Conservation (phyloP, 2,888 invertebrate genomes). For the Monochamus alternatus region DNA sequence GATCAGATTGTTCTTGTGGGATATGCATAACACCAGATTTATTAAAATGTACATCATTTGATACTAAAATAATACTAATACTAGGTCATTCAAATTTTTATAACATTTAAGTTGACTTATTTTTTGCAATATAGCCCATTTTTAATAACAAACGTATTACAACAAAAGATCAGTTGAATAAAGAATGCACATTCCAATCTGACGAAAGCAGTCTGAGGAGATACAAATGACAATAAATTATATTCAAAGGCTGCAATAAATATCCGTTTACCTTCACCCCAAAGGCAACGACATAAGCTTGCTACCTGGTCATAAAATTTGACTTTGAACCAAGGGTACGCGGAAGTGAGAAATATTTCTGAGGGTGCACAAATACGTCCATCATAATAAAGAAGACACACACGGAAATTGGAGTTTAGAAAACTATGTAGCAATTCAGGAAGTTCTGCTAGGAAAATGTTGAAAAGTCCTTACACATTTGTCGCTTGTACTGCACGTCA, state of each 20-base stretch:
- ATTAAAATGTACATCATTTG: too few species aligned
- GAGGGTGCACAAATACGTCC: constrained; percentile 1
- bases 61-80: too few species aligned
- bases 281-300: background rate
- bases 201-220: constrained; percentile 14
- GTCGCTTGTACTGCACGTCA: background rate
- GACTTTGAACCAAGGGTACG: constrained; percentile 2
- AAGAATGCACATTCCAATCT: background rate
- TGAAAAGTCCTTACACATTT: background rate
- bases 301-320: constrained; percentile 6
- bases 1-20: too few species aligned
- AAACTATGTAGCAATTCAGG: background rate
- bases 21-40: too few species aligned
- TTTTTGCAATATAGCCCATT: too few species aligned
- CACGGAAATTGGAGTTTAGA: background rate
- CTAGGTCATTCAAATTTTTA: too few species aligned
- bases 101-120: too few species aligned
- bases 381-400: constrained; percentile 1
- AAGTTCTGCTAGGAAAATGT: background rate
- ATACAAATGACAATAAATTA: constrained; percentile 26
- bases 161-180: background rate
- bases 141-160: too few species aligned
- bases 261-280: background rate
- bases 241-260: constrained; percentile 15
- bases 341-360: background rate